A percentile compares a stretch with the other conserved stretches of the same genome.
phyloP scores from a whole-genome alignment of 2,797 vertebrate species.

The Brachyalestes nurse region DNA sequence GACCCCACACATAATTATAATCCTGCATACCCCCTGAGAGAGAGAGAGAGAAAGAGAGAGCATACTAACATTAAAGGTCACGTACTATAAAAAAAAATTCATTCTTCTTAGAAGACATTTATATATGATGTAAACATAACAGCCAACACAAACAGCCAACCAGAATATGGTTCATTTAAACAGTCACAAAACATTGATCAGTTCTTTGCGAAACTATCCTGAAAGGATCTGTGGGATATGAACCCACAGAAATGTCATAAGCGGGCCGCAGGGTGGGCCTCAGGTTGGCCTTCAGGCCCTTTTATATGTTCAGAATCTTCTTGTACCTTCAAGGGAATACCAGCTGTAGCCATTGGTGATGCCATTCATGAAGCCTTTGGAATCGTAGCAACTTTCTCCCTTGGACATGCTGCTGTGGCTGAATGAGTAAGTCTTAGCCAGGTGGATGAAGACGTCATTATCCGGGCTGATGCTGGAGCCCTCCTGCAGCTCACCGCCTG shows the following conservation, averaged over 20 bases:
- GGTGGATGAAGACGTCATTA: slow-evolving; percentile 89
- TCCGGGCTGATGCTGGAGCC: slow-evolving; percentile 83
- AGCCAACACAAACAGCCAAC: too few species aligned
- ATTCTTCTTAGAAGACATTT: too few species aligned
- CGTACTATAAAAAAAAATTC: too few species aligned
- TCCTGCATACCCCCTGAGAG: slow-evolving; percentile 94
- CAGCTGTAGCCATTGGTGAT: slow-evolving; percentile 90
- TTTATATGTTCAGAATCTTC: too few species aligned
- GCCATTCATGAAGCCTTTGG: slow-evolving; percentile 75
- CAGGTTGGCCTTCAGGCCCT: too few species aligned
- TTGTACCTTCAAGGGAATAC: slow-evolving; percentile 87
- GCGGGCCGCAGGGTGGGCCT: background rate
- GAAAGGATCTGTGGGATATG: too few species aligned
- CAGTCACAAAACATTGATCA: too few species aligned
- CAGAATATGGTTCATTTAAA: too few species aligned
- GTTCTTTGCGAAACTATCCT: too few species aligned
- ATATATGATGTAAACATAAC: too few species aligned
- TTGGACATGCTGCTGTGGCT: slow-evolving; percentile 83
- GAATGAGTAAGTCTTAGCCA: slow-evolving; percentile 86
- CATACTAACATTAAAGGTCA: too few species aligned
- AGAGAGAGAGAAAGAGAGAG: slow-evolving; percentile 14
- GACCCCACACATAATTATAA: slow-evolving; percentile 92
- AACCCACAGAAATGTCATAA: too few species aligned
- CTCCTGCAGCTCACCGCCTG: slow-evolving; percentile 68
- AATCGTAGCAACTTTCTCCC: slow-evolving; percentile 72